phyloP scores from a whole-genome alignment of 2,888 invertebrate genomes.

The Malacosoma neustria region DNA sequence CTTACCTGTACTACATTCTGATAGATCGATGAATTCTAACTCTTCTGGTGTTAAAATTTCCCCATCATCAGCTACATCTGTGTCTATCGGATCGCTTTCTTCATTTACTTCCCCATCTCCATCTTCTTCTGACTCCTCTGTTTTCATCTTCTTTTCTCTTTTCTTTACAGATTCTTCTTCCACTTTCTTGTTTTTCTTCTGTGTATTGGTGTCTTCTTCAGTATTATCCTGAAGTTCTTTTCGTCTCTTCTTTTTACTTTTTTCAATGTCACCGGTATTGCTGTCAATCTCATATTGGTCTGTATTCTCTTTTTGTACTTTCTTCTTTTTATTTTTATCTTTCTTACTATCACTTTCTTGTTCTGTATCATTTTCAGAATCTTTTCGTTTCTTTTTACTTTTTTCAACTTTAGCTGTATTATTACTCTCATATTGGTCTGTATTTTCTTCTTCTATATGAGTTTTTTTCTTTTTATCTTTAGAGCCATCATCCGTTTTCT shows the following conservation, averaged over 20 bases:
- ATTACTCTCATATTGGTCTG: conserved; percentile 10
- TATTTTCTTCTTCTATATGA: too few relatives aligned
- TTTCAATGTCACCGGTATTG: conserved; percentile 10
- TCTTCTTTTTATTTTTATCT: conserved; percentile 9
- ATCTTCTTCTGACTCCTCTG: conserved; percentile 4
- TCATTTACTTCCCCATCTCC: conserved; percentile 16
- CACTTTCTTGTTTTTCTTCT: conserved; percentile 10
- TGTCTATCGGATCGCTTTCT: conserved; percentile 53
- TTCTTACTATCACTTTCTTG: conserved; percentile 13
- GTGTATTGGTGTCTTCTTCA: conserved; percentile 7
- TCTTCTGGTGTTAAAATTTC: conserved; percentile 39
- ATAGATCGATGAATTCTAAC: conserved; percentile 36
- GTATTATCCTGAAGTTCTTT: conserved; percentile 2
- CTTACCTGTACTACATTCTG: conserved; percentile 36
- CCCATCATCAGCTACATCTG: conserved; percentile 41
- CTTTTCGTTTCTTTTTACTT: conserved; percentile 1
- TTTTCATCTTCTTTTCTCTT: conserved; percentile 1
- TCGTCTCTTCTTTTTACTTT: background rate
- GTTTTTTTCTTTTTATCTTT: conserved; percentile 6
- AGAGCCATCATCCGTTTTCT: conserved; percentile 13
- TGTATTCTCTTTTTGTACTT: conserved; percentile 6
- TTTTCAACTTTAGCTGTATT: background rate
- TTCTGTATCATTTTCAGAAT: conserved; percentile 4
- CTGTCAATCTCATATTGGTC: conserved; percentile 7
- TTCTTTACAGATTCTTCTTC: conserved; percentile 16